Conservation (phyloP, 1,140 invertebrate species). For the Sarcophaga bullata region DNA sequence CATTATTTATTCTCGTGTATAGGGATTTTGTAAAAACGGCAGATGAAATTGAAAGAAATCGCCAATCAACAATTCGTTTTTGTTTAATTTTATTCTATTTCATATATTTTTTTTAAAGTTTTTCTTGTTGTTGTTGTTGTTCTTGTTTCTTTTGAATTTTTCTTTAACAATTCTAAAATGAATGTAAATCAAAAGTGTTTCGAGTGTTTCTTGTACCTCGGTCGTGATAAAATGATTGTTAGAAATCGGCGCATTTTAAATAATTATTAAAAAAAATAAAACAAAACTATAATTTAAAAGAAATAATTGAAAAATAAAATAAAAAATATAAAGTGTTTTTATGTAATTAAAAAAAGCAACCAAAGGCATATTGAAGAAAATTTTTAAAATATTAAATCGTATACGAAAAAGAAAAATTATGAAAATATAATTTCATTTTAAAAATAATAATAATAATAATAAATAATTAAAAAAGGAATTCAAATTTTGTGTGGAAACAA, state of each 20-base stretch:
- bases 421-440: not conserved
- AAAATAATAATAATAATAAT: slow-evolving; percentile 11
- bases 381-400: not conserved
- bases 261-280: not conserved
- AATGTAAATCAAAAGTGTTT: slow-evolving; percentile 34
- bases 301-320: not conserved
- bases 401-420: slow-evolving; percentile 24
- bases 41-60: not conserved
- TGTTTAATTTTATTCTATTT: not conserved
- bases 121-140: slow-evolving; percentile 8
- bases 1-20: too few relatives aligned
- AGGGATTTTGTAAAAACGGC: not conserved
- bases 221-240: slow-evolving; percentile 27
- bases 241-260: not conserved
- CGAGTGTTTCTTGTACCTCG: slow-evolving; percentile 16
- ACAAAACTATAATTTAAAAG: not conserved
- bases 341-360: slow-evolving; percentile 17
- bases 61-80: slow-evolving; percentile 1
- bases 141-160: slow-evolving; percentile 2
- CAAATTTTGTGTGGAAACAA: not conserved
- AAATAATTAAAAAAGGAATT: slow-evolving; percentile 9
- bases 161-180: slow-evolving; percentile 21
- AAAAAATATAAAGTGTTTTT: not conserved
- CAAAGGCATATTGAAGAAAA: slow-evolving; percentile 12
- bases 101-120: too few relatives aligned